These are phyloP conservation scores for Talpa occidentalis DNA, from an alignment of 2,113 vertebrate species.

Conservation along the genomic window DNA sequence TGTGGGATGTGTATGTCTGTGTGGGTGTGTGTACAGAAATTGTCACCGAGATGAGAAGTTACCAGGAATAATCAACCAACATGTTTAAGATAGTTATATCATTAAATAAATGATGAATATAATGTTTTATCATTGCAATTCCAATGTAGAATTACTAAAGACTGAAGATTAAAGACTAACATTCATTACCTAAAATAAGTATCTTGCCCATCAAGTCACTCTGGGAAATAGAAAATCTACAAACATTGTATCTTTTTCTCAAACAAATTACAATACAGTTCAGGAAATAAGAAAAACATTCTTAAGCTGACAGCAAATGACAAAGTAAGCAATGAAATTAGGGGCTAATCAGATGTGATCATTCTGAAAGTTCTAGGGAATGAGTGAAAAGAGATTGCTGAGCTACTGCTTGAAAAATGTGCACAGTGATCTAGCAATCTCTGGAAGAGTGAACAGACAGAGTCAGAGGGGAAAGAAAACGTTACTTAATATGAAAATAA, in stretches of 20 bases:
- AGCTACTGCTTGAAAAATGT: background rate
- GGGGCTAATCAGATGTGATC: background rate
- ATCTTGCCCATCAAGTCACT: background rate
- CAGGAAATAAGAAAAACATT: background rate
- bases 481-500: background rate
- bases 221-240: background rate
- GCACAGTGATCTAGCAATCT: background rate
- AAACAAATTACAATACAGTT: background rate
- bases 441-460: background rate
- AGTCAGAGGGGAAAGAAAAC: background rate
- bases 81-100: background rate
- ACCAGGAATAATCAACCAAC: background rate
- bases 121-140: background rate
- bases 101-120: background rate
- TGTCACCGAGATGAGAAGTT: background rate
- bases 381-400: background rate
- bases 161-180: background rate
- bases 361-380: background rate
- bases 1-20: background rate
- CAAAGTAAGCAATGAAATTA: background rate
- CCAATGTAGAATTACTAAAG: background rate
- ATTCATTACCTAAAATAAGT: background rate
- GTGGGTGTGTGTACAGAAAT: background rate
- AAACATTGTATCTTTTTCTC: background rate
- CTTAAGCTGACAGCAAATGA: background rate